These are phyloP conservation scores for Acanthaster planci DNA, from an alignment of 35 echinoderm and acorn worm genomes.

Conservation along the genomic window DNA sequence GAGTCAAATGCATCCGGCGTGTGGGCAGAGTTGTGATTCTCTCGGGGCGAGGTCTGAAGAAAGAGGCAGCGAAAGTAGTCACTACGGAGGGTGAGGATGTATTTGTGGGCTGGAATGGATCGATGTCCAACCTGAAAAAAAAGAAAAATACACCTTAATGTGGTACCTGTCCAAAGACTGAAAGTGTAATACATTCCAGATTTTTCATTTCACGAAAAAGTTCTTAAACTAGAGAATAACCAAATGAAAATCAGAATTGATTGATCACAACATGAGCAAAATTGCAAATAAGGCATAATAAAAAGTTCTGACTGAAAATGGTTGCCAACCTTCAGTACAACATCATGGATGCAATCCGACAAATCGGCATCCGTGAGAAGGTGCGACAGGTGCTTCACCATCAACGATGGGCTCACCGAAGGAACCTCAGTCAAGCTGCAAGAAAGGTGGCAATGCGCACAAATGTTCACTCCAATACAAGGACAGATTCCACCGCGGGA, in stretches of 20 bases:
- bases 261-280: too few species aligned
- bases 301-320: too few species aligned
- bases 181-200: too few species aligned
- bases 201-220: too few species aligned
- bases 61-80: constrained; percentile 82
- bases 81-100: constrained; percentile 72
- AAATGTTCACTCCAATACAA: neutral
- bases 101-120: constrained; percentile 77
- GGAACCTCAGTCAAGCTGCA: constrained; percentile 89
- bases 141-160: constrained; percentile 1
- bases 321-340: constrained; percentile 66
- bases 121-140: constrained; percentile 60
- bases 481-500: neutral
- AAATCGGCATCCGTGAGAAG: constrained; percentile 60
- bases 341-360: constrained; percentile 84
- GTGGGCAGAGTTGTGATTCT: constrained; percentile 6
- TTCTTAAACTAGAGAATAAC: too few species aligned
- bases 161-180: too few species aligned
- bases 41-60: neutral
- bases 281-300: too few species aligned
- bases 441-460: neutral
- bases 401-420: constrained; percentile 43
- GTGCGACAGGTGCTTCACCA: constrained; percentile 50
- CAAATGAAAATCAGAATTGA: too few species aligned
- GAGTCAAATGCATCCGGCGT: neutral